These are phyloP conservation scores for Frieseomelitta varia DNA, from an alignment of 1,140 invertebrate genomes.

Conservation along the genomic window DNA sequence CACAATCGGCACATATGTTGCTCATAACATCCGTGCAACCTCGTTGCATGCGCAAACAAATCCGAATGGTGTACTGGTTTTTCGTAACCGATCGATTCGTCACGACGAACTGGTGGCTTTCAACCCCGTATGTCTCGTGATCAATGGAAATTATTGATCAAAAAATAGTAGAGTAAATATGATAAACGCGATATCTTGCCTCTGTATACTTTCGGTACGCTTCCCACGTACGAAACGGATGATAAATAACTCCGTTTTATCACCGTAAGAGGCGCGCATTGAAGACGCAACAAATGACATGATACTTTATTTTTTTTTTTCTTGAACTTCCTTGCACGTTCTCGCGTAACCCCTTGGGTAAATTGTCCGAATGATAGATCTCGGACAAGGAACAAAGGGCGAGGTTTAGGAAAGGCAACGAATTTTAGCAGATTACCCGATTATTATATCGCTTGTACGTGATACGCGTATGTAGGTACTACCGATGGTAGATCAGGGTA, in stretches of 20 bases:
- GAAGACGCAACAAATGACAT: conserved; percentile 27
- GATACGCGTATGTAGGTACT: background rate
- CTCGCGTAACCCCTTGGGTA: conserved; percentile 28
- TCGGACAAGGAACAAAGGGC: conserved; percentile 9
- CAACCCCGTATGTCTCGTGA: conserved; percentile 52
- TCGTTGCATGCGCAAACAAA: conserved; percentile 59
- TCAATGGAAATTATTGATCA: conserved; percentile 2
- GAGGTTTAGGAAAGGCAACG: conserved; percentile 3
- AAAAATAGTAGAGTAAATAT: background rate
- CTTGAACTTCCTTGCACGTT: background rate
- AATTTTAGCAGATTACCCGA: conserved; percentile 3
- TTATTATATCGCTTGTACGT: conserved; percentile 40
- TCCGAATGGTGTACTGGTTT: conserved; percentile 58
- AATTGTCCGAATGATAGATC: conserved; percentile 51
- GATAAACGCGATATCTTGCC: background rate
- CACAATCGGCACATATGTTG: conserved; percentile 73
- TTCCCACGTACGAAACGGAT: background rate
- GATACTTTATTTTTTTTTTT: background rate
- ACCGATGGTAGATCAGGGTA: background rate
- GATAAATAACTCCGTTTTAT: conserved; percentile 36
- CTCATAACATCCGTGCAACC: conserved; percentile 71
- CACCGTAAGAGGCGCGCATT: background rate
- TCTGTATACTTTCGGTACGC: background rate
- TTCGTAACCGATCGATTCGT: conserved; percentile 72
- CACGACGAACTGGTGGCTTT: conserved; percentile 47